Evolutionary conservation across 2,797 vertebrate species (phyloP).

Genomic region (Erethizon dorsatum): DNA sequence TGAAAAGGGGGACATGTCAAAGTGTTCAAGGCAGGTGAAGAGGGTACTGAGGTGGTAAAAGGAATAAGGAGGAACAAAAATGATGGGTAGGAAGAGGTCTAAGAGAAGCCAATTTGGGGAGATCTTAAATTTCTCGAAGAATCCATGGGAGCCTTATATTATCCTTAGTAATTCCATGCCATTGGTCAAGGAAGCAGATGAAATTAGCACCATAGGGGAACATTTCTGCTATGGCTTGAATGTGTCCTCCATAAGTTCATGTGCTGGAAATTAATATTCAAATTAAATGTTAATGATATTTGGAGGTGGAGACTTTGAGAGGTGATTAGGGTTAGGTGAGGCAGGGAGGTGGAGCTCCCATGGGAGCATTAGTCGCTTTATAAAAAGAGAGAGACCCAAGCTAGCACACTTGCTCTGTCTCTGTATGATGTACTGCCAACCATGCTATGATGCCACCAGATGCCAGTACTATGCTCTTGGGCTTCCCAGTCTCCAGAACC

Average conservation of each 20-base stretch:
- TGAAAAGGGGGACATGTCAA: too few relatives aligned
- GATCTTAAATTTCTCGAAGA: not conserved
- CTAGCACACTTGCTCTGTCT: not conserved
- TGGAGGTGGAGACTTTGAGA: not conserved
- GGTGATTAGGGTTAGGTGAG: not conserved
- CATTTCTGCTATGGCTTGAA: not conserved
- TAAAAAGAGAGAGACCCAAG: not conserved
- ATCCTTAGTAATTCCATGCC: not conserved
- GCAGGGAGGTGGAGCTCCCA: not conserved
- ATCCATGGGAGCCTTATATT: not conserved
- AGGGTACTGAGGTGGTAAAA: not conserved
- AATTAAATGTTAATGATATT: not conserved
- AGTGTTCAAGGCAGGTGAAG: not conserved
- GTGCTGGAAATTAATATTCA: not conserved
- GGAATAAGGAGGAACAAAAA: not conserved
- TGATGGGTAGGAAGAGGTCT: not conserved
- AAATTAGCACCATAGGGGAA: accelerated
- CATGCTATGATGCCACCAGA: not conserved
- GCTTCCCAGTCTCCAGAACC: not conserved
- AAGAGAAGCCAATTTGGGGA: not conserved
- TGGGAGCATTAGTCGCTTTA: not conserved
- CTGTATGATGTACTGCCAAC: not conserved
- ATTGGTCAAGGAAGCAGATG: not conserved
- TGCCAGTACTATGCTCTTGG: too few relatives aligned
- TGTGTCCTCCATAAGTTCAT: not conserved